Conservation (phyloP, 2,888 invertebrate species). For the Eurytoma californica region DNA sequence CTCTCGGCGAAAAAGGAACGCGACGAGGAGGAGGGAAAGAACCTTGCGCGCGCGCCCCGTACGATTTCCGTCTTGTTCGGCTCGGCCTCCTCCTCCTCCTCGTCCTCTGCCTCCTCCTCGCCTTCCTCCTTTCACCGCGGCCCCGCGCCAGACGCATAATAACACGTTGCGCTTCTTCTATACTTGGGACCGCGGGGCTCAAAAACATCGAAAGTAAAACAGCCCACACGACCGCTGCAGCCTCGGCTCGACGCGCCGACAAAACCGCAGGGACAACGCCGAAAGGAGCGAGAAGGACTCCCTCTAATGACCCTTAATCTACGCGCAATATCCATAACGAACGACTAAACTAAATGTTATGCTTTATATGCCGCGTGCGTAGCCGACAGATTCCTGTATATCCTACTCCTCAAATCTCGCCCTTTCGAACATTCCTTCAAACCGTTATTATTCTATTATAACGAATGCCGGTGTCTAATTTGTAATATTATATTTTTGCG, state of each 20-base stretch:
- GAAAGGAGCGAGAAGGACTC: conserved; percentile 57
- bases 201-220: conserved; percentile 68
- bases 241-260: conserved; percentile 58
- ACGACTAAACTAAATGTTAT: conserved; percentile 69
- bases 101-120: not conserved
- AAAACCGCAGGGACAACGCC: conserved; percentile 67
- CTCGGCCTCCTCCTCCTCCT: not conserved
- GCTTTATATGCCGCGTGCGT: conserved; percentile 58
- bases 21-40: conserved; percentile 2
- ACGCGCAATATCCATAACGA: conserved; percentile 68
- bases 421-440: no score
- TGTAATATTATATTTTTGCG: no score
- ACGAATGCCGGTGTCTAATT: no score
- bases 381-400: not conserved
- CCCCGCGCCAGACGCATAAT: conserved; percentile 70
- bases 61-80: conserved; percentile 29
- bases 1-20: conserved; percentile 31
- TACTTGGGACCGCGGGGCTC: conserved; percentile 63
- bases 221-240: conserved; percentile 66
- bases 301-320: conserved; percentile 73
- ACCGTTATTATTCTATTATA: no score
- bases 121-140: not conserved
- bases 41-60: not conserved
- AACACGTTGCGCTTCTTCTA: conserved; percentile 68
- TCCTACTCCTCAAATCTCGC: no score